Base-by-base conservation (phyloP, 2,888 invertebrate genomes). In the Erebia palarica region DNA sequence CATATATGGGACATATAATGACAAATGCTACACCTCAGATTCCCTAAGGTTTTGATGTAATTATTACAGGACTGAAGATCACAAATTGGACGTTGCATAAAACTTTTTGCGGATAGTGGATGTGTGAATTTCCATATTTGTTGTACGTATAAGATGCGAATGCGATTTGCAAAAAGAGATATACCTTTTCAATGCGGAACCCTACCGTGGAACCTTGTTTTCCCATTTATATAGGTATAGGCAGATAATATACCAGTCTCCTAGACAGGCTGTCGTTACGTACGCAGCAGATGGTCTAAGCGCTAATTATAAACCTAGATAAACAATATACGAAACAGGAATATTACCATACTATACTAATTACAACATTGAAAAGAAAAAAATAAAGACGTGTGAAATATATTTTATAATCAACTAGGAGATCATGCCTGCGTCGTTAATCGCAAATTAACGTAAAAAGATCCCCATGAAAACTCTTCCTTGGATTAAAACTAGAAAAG, bases 1-100 rank as follows among this genome's bases (percentile, higher is more conserved):
- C 77, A 71, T 77, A 60, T 77, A 77, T 69, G 75, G 78, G 64
- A 70, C 68, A 76, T 77, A 76, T 75, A 78, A 78, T 77, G 77
- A 77, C 76, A 74, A 73, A 76, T 75, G 74, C 75, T 70, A 66
- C 74, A 72, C 72, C 71, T 73, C 58, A 72, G 72, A 72, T 65
- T 68, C 73, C 72, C 61, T 53, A 47, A 63, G 69, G 71, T 71
- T 76, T 73, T 77, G 72, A 77, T 73, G 75, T 76, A 78, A 78
- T 77, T 75, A 75, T 77, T 72, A 75, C 71, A 73, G 57, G 68
- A 65, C 57, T 59, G 58, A 61, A 61, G 44, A 60, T 44, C 64
- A 59, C 51, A 61, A 66, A 64, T 66, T 65, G 49, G 68, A 70
- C 36, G 47, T 66, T n/a, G 51, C 21, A 65, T 70, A 65, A 59